Percentiles rank a stretch among this genome's conserved stretches.
These are phyloP conservation scores for Rhinichthys klamathensis DNA, from an alignment of 2,113 vertebrate species.

Conservation along the genomic window DNA sequence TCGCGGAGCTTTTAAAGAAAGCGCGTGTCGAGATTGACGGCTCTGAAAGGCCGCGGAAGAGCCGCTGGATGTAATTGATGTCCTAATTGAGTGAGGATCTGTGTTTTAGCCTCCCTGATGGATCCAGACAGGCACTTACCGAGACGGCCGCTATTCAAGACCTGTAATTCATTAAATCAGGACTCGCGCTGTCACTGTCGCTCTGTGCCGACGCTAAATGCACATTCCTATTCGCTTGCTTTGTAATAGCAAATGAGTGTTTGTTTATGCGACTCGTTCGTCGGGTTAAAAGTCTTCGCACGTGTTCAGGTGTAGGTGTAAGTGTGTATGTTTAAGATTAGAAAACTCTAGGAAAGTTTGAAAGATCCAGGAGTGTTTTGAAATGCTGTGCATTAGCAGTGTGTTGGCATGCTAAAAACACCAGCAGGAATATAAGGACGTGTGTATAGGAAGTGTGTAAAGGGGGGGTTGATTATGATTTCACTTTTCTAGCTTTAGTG, in stretches of 20 bases:
- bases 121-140: slow-evolving; percentile 62
- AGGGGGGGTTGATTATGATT: too few species aligned
- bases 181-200: background rate
- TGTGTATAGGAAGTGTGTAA: too few species aligned
- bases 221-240: background rate
- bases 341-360: too few species aligned
- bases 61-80: slow-evolving; percentile 21
- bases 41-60: slow-evolving; percentile 59
- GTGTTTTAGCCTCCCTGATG: slow-evolving; percentile 61
- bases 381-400: too few species aligned
- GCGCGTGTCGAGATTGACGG: slow-evolving; percentile 55
- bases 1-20: slow-evolving; percentile 39
- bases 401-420: too few species aligned
- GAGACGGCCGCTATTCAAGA: slow-evolving; percentile 53
- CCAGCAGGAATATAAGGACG: too few species aligned
- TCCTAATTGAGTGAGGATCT: slow-evolving; percentile 64
- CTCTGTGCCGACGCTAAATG: slow-evolving; percentile 18
- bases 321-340: too few species aligned
- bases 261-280: background rate
- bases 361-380: too few species aligned
- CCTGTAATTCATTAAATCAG: slow-evolving; percentile 52
- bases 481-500: too few species aligned
- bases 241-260: background rate
- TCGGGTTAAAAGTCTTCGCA: background rate
- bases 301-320: background rate